Evolutionary conservation across 2,888 invertebrate species (phyloP), one percentile per base, ranked within the genome.

Genomic region (Lycaena phlaeas): DNA sequence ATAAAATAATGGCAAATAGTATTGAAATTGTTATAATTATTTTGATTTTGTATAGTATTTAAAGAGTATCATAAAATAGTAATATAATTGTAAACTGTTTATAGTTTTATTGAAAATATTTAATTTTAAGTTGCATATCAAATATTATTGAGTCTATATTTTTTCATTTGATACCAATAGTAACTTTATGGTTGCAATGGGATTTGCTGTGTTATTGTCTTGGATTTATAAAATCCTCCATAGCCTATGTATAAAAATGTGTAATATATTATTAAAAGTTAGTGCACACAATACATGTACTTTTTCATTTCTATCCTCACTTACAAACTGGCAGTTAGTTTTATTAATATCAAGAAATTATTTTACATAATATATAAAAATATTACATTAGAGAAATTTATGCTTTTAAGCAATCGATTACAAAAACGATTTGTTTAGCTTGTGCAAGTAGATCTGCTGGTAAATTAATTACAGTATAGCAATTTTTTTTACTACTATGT

Each of bases 1-100:
- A 43, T 45, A 40, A 47, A 50, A 42, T 53, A 48, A 48, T 48
- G 42, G 37, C 41, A 45, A 45, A 42, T 50, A 43, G 46, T 47
- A 46, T 47, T 44, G 50, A 43, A 44, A 31, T 48, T 47, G 50
- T 40, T 43, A 46, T 48, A 48, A 46, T 29, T 26, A 44, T 40
- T 31, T 36, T 36, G 34, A 41, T 45, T 25, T 38, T 40, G 34
- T 42, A 45, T 41, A 27, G 39, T 42, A 36, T 42, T 37, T 31
- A 22, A 40, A 27, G 41, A 39, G 10, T 17, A 31, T 31, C 15
- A 18, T 31, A 31, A 15, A n/a, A 30, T 31, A 17, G 5, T 31
- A 17, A 6, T 30, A 31, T 12, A 7, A 17, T 1, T 10, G 17
- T 11, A 27, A 11, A 11, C 14, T 22, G 22, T 22, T 5, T 22